Evolutionary conservation across 1,140 invertebrate genomes (phyloP), one percentile per base, ranked within the genome.

Genomic region (Aphis gossypii): DNA sequence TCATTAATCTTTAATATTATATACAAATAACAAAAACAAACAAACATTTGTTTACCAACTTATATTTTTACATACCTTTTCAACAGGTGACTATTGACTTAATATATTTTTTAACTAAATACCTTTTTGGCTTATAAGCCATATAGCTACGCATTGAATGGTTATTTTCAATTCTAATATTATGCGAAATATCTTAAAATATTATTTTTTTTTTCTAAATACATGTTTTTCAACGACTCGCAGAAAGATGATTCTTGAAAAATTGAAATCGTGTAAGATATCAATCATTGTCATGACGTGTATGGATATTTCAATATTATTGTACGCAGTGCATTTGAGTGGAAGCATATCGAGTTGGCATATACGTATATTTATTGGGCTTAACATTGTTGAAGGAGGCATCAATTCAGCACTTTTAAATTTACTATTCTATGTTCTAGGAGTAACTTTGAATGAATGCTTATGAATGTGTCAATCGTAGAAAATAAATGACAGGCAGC

Each of bases 271-370:
- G 30, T 76, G 14, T 76, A 76, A 14, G 60, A 76, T n/a, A 76
- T 76, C 30, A 76, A 76, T 76, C 60, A 76, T 76, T 76, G 60
- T 76, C 30, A 8, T n/a, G 35, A 35, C 35, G 30, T 76, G 0
- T 76, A 76, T 76, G n/a, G 14, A 76, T 76, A 76, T 76, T 76
- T 76, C 60, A 35, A n/a, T n/a, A n/a, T n/a, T n/a, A 76, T 76
- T 18, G 11, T 76, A n/a, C 14, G 60, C 18, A 76, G 60, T 76
- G 30, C n/a, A 76, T 76, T 68, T n/a, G 60, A 35, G 60, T 2
- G n/a, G 30, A 76, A 76, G 5, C 60, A n/a, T 76, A 76, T 76
- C 60, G 60, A 68, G 14, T 68, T 2, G 5, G 30, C 6, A n/a
- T n/a, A 76, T 18, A 30, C 18, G 6, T 76, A 60, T 60, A 30